Evolutionary conservation across 2,797 vertebrate species (phyloP).

Genomic region (Telmatherina bonti): DNA sequence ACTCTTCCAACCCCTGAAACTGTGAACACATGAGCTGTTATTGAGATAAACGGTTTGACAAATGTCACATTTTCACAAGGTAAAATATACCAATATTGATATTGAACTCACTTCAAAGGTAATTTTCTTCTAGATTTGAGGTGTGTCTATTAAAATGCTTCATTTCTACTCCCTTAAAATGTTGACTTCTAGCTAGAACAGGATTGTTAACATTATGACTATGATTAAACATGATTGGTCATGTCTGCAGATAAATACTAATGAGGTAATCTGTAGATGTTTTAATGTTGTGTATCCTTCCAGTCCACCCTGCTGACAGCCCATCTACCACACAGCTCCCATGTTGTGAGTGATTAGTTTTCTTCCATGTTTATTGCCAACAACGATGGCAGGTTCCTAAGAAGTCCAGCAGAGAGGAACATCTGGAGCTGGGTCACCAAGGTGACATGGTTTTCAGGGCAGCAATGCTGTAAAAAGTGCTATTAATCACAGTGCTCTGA

Average conservation of each 20-base stretch:
- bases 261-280: neutral
- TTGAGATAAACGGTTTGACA: conserved; percentile 8
- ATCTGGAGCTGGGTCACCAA: conserved; percentile 67
- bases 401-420: conserved; percentile 67
- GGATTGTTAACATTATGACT: neutral
- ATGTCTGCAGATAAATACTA: neutral
- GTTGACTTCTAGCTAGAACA: neutral
- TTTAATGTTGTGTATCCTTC: conserved; percentile 17
- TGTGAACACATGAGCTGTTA: conserved; percentile 1
- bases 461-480: conserved; percentile 28
- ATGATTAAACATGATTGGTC: neutral
- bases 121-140: neutral
- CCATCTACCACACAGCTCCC: conserved; percentile 47
- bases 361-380: conserved; percentile 53
- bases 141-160: neutral
- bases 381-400: conserved; percentile 35
- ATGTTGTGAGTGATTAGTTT: conserved; percentile 62
- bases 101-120: neutral
- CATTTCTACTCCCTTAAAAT: neutral
- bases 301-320: conserved; percentile 38
- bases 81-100: neutral
- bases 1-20: neutral
- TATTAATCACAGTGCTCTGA: conserved; percentile 31
- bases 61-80: conserved; percentile 1
- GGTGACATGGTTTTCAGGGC: conserved; percentile 44